Evolutionary conservation across 2,888 invertebrate genomes (phyloP), one percentile per base, ranked within the genome.

Genomic region (Abrostola triplasia): DNA sequence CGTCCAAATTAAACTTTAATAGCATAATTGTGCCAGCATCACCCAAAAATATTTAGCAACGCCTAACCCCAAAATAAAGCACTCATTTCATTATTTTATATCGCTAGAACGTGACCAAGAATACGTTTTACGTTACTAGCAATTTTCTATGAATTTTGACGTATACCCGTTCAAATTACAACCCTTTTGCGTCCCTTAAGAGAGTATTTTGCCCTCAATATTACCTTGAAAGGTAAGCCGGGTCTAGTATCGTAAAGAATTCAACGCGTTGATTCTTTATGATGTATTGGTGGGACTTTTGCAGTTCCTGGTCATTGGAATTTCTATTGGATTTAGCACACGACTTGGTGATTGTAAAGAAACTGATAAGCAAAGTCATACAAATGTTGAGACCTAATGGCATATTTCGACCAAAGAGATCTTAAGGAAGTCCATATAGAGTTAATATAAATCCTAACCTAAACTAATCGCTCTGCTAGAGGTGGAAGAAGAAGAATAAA

Each of bases 71-170:
- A 57, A 53, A 54, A 58, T 47, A 62, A 63, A 53, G 59, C 52
- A 63, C 63, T 66, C 44, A 47, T 70, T 70, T 69, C 56, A 78
- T 77, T 78, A 75, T 68, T 78, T 63, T 63, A 61, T 61, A 75
- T 68, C 59, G 76, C 64, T 48, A 8, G 58, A 70, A 77, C 70
- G 78, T 76, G 76, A 51, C 48, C 36, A 13, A 42, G 71, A 78
- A 76, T 78, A 75, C 50, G 50, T 68, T 55, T 59, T 44, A 44
- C n/a, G 36, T 49, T 13, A 38, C 50, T n/a, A 24, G n/a, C 36
- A 48, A 59, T 59, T 60, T 51, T 10, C 54, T 49, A 67, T 48
- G 59, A 62, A 67, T 66, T 60, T 58, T 68, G 57, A 71, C 62
- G 59, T 74, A 53, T 77, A 67, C 57, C 36, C 42, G 49, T 41